These are phyloP conservation scores for Phalacrocorax aristotelis DNA, from an alignment of 2,113 vertebrate species.

Conservation along the genomic window DNA sequence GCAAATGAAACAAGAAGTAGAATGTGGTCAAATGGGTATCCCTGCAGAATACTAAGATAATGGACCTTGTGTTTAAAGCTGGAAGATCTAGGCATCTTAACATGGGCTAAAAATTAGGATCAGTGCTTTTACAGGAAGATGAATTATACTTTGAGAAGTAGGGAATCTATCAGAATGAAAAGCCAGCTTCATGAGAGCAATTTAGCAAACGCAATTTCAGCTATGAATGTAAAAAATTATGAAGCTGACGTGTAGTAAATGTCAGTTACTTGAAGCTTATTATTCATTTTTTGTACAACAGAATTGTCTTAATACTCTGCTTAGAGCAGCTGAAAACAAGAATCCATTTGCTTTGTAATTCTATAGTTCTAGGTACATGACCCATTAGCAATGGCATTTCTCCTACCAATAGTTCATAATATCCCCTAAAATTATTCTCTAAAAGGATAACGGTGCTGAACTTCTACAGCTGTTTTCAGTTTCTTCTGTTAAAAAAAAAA, in stretches of 20 bases:
- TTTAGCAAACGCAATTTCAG: slow-evolving; percentile 27
- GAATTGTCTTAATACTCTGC: not conserved
- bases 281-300: not conserved
- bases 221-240: slow-evolving; percentile 1
- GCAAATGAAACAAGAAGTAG: not conserved
- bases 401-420: not conserved
- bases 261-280: slow-evolving; percentile 12
- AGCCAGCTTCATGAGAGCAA: not conserved
- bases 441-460: not conserved
- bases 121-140: slow-evolving; percentile 8
- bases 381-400: not conserved
- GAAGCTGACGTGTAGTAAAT: not conserved
- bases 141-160: slow-evolving; percentile 1
- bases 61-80: slow-evolving; percentile 29
- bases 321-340: not conserved
- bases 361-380: not conserved
- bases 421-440: not conserved
- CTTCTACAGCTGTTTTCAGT: not conserved
- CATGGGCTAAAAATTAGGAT: slow-evolving; percentile 5
- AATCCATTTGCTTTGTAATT: slow-evolving; percentile 5
- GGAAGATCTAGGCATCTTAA: slow-evolving; percentile 35
- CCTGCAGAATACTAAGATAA: slow-evolving; percentile 18
- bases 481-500: not conserved
- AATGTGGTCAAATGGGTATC: slow-evolving; percentile 13
- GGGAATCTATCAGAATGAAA: slow-evolving; percentile 35